phyloP scores from a whole-genome alignment of 2,888 invertebrate species.

The Therioaphis trifolii region DNA sequence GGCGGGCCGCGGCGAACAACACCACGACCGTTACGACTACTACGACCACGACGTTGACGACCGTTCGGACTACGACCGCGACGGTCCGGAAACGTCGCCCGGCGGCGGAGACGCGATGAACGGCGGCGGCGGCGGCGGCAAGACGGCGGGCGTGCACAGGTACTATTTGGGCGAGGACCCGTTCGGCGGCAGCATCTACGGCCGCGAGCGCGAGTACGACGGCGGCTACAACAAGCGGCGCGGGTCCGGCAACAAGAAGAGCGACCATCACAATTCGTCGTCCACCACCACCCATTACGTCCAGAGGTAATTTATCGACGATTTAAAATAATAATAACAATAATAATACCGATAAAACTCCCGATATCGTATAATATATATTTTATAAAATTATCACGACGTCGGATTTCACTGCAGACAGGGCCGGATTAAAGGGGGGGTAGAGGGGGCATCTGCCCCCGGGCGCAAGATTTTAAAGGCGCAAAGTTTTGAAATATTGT shows the following conservation, averaged over 20 bases:
- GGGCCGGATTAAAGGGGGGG: too few relatives aligned
- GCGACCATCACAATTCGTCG: constrained; percentile 26
- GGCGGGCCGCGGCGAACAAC: background rate
- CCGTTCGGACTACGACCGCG: background rate
- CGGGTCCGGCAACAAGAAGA: constrained; percentile 48
- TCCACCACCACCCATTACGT: constrained; percentile 41
- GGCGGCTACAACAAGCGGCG: constrained; percentile 70
- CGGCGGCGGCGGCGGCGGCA: constrained; percentile 68
- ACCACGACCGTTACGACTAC: background rate
- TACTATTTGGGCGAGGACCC: constrained; percentile 90
- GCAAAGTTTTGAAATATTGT: too few relatives aligned
- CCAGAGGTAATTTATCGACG: constrained; percentile 61
- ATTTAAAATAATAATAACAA: too few relatives aligned
- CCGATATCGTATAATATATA: too few relatives aligned
- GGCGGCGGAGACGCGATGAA: background rate
- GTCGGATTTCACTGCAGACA: too few relatives aligned
- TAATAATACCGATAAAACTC: too few relatives aligned
- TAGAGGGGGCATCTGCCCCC: too few relatives aligned
- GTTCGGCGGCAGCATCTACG: constrained; percentile 84
- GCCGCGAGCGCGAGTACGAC: constrained; percentile 86
- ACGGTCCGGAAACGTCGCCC: background rate
- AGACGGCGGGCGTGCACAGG: constrained; percentile 76
- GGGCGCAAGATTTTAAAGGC: too few relatives aligned
- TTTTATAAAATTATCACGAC: too few relatives aligned
- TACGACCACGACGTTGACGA: background rate